phyloP scores from a whole-genome alignment of 2,113 vertebrate genomes.

The Manacus vitellinus region DNA sequence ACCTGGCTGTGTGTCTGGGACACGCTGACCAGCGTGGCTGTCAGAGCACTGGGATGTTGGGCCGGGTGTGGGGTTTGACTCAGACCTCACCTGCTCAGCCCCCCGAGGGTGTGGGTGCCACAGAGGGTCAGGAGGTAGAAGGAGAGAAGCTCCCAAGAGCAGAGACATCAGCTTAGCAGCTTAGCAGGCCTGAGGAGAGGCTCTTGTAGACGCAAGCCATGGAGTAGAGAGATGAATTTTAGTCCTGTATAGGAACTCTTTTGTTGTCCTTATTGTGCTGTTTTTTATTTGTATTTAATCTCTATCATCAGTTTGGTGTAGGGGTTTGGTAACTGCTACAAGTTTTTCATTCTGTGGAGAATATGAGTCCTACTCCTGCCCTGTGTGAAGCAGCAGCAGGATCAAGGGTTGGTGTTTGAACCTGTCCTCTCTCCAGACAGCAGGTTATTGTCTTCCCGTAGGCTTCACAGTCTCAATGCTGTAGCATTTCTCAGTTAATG shows the following conservation, averaged over 20 bases:
- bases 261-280: neutral
- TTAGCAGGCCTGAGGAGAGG: neutral
- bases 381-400: neutral
- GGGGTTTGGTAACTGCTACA: neutral
- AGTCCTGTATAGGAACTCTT: neutral
- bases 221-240: neutral
- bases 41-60: neutral
- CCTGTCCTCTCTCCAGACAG: neutral
- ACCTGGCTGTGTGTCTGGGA: neutral
- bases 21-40: accelerated
- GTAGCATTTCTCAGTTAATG: neutral
- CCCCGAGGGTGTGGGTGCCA: neutral
- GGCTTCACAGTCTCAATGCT: neutral
- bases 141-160: neutral
- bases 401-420: neutral
- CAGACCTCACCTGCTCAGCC: neutral
- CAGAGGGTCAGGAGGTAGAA: neutral
- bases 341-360: neutral
- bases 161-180: neutral
- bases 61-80: neutral
- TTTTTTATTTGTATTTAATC: neutral
- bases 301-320: accelerated
- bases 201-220: neutral
- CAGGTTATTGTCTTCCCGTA: neutral
- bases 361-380: neutral